Conservation (phyloP, 2,888 invertebrate species). For the Zootermopsis nevadensis region DNA sequence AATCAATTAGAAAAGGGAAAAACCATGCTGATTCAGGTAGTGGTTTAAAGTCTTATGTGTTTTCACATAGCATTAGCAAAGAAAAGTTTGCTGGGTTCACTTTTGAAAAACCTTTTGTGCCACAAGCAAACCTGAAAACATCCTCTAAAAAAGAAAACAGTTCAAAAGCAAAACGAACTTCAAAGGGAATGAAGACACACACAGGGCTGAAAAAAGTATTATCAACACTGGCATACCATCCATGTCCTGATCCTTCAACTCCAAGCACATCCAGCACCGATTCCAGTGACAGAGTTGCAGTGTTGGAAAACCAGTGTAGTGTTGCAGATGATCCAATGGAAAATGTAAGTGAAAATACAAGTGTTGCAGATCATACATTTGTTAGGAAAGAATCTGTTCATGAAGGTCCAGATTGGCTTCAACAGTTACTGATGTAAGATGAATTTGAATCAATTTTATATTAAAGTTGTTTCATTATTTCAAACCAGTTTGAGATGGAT, state of each 20-base stretch:
- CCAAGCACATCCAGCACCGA: neutral
- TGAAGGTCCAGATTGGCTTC: neutral
- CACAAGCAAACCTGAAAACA: neutral
- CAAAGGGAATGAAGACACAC: neutral
- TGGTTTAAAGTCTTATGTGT: neutral
- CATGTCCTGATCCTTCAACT: neutral
- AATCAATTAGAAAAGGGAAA: neutral
- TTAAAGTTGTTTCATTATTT: neutral
- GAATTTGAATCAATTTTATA: neutral
- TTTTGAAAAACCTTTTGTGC: neutral
- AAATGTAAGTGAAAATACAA: neutral
- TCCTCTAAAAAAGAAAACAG: neutral
- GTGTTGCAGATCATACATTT: neutral
- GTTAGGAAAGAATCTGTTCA: neutral
- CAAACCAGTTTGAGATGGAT: too few species aligned
- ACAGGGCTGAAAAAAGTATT: too few species aligned
- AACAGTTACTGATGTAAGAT: neutral
- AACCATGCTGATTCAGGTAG: neutral
- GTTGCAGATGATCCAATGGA: neutral
- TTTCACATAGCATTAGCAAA: neutral
- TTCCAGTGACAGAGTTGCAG: neutral
- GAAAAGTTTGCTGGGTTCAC: neutral
- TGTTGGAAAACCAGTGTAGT: too few species aligned
- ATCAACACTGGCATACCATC: too few species aligned
- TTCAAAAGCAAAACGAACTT: neutral